Percentiles rank a stretch among this genome's conserved stretches.
Conservation (phyloP, 2,113 vertebrate genomes). For the Himantopus leucocephalus region DNA sequence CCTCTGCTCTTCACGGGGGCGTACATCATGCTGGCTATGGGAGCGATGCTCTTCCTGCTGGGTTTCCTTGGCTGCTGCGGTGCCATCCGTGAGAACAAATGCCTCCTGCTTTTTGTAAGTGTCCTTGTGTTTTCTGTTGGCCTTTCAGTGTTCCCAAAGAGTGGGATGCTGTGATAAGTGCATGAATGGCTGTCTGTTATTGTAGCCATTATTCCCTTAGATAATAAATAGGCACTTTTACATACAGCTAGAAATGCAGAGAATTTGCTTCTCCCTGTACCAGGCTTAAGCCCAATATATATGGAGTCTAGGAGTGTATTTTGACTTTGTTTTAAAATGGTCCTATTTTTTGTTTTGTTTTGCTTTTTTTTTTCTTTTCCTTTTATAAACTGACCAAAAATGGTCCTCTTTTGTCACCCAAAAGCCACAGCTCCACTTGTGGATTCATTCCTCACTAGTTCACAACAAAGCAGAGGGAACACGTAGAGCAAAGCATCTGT, state of each 20-base stretch:
- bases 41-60: conserved; percentile 88
- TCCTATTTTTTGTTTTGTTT: not conserved
- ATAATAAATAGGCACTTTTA: not conserved
- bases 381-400: not conserved
- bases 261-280: not conserved
- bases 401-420: not conserved
- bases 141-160: not conserved
- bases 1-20: conserved; percentile 88
- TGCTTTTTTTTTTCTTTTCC: not conserved
- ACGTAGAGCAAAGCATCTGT: not conserved
- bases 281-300: not conserved
- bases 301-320: not conserved
- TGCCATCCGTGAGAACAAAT: conserved; percentile 90
- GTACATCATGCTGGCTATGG: conserved; percentile 89
- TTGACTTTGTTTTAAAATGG: not conserved
- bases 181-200: not conserved
- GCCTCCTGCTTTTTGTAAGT: conserved; percentile 92
- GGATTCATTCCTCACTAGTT: not conserved
- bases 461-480: not conserved
- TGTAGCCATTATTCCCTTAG: not conserved
- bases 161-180: not conserved
- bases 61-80: conserved; percentile 95
- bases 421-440: not conserved
- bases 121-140: not conserved
- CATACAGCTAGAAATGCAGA: not conserved